Evolutionary conservation across 2,797 vertebrate genomes (phyloP).

Genomic region (Girardinus metallicus): DNA sequence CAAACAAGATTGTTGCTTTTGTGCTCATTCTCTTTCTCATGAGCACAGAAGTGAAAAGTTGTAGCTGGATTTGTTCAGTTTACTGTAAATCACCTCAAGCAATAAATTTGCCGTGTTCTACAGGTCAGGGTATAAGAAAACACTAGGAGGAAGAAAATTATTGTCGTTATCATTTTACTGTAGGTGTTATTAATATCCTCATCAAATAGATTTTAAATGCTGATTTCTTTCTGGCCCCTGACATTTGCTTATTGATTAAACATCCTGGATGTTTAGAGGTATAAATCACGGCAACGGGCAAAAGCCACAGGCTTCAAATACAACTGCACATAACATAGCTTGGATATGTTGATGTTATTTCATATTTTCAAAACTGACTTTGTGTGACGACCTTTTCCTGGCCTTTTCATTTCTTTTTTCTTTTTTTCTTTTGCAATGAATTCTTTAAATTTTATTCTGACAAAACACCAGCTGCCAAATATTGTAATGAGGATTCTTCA

Average conservation of each 20-base stretch:
- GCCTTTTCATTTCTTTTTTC: background rate
- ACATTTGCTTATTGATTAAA: slow-evolving; percentile 28
- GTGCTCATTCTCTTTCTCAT: background rate
- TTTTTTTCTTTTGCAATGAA: background rate
- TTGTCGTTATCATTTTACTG: background rate
- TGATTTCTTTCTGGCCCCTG: slow-evolving; percentile 10
- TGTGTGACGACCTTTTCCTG: slow-evolving; percentile 4
- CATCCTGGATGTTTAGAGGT: slow-evolving; percentile 11
- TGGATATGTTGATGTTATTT: background rate
- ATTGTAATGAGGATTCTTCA: background rate
- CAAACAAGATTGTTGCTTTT: background rate
- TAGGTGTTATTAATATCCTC: slow-evolving; percentile 17
- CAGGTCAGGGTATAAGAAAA: background rate
- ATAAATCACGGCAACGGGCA: slow-evolving; percentile 5
- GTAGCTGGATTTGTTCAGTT: background rate
- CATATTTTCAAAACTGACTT: background rate
- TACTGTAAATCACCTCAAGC: background rate
- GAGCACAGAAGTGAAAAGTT: background rate
- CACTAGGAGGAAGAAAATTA: background rate
- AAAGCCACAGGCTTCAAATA: slow-evolving; percentile 14
- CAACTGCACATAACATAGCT: background rate
- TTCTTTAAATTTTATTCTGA: background rate
- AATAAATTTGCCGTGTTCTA: background rate
- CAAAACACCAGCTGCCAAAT: slow-evolving; percentile 8
- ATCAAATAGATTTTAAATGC: slow-evolving; percentile 29